Conservation (phyloP, 2,797 vertebrate species). For the Esox masquinongy region DNA sequence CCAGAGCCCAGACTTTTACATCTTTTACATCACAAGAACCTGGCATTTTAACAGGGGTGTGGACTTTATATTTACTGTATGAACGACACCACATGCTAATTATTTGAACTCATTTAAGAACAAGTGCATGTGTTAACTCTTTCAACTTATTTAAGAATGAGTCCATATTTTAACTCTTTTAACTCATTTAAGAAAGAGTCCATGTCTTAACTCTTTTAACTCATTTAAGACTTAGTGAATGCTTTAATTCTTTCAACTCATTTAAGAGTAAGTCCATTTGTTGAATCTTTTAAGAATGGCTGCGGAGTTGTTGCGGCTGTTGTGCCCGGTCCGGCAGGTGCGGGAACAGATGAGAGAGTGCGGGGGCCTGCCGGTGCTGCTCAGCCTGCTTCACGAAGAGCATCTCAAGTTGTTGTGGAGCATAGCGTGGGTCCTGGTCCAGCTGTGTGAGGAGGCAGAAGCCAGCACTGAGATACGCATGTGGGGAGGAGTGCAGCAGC, state of each 20-base stretch:
- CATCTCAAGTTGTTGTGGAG: constrained; percentile 89
- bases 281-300: constrained; percentile 52
- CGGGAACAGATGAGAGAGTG: constrained; percentile 84
- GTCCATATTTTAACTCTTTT: background rate
- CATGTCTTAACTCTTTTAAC: background rate
- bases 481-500: constrained; percentile 89
- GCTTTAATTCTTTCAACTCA: background rate
- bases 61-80: no score
- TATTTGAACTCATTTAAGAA: no score
- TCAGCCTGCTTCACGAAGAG: constrained; percentile 85
- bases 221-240: constrained; percentile 71
- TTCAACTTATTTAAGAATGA: no score
- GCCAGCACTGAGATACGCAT: constrained; percentile 81
- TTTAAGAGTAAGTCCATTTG: constrained; percentile 71
- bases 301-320: constrained; percentile 84
- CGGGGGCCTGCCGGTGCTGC: constrained; percentile 84
- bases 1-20: no score
- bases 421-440: constrained; percentile 87
- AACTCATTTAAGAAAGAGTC: background rate
- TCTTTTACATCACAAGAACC: no score
- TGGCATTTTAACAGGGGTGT: no score
- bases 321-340: constrained; percentile 79
- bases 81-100: no score
- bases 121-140: no score
- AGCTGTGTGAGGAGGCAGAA: constrained; percentile 87